Base-by-base conservation (phyloP, 2,888 invertebrate genomes). In the Buathra laborator region DNA sequence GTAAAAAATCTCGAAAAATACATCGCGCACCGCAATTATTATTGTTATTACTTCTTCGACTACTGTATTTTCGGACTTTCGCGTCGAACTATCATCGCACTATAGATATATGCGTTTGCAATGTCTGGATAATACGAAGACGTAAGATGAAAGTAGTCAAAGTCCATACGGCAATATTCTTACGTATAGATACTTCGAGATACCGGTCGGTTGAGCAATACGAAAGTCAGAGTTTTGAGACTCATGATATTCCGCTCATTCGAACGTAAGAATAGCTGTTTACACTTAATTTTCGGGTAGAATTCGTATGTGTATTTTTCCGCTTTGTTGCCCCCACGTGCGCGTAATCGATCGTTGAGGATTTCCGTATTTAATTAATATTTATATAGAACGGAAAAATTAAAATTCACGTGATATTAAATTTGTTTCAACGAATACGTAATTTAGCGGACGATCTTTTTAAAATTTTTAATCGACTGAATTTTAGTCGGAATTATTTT, bases 101-200 rank as follows among this genome's bases (percentile, higher is more conserved):
- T 9, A 2, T 10, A 56, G 1, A 10, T 16, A 56, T 19, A 24
- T 64, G 62, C 62, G 48, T 46, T 75, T 64, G 32, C 37, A n/a
- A 48, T 51, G 12, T 75, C 46, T 32, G 37, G 19, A 16, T 44
- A 9, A 72, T 24, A 43, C 12, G 37, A 37, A 53, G 12, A 44
- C 64, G 64, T 46, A 32, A 19, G 37, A 82, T 71, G 76, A 66
- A 76, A 46, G 53, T 29, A 48, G 51, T 16, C 68, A 76, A 77
- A 76, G 76, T 82, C 71, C 70, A 51, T 16, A 12, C 12, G 56
- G 10, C 56, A 12, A 56, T 56, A 12, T 19, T 7, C 19, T 56
- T 53, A 56, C 56, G 56, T 56, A 56, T 56, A 56, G 56, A 56
- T 56, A 56, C 19, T 24, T 10, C 12, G 37, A 37, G 37, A 37